phyloP scores from a whole-genome alignment of 2,113 vertebrate species.

The Ariopsis seemanni region DNA sequence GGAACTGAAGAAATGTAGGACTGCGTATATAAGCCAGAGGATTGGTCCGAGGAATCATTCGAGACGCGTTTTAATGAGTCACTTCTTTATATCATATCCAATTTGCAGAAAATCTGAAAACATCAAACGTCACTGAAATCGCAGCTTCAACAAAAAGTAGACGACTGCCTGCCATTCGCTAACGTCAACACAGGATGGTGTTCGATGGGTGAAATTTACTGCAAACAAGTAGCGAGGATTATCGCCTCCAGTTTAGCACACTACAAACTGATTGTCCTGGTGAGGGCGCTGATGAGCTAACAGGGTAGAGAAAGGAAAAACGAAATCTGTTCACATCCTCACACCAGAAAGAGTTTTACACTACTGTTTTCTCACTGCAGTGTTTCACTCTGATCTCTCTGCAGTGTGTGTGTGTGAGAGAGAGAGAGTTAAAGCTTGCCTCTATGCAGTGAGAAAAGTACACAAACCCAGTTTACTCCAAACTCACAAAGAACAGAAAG shows the following conservation, averaged over 20 bases:
- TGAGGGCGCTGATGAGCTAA: background rate
- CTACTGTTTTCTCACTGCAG: background rate
- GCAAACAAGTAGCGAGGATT: background rate
- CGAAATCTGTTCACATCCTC: background rate
- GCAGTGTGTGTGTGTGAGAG: background rate
- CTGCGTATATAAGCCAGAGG: background rate
- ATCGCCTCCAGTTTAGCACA: background rate
- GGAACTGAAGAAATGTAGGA: background rate
- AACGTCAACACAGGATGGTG: background rate
- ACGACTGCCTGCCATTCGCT: background rate
- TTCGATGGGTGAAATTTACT: background rate
- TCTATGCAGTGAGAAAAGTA: background rate
- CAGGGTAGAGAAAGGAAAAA: background rate
- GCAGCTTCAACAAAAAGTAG: background rate
- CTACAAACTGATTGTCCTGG: background rate
- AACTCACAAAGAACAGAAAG: background rate
- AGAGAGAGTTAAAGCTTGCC: too few species aligned
- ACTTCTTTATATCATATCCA: background rate
- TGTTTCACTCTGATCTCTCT: background rate
- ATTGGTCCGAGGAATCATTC: background rate
- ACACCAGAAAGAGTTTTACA: background rate
- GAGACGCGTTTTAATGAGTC: background rate
- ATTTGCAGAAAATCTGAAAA: background rate
- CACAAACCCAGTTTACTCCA: background rate
- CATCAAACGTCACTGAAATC: background rate